Evolutionary conservation across 2,113 vertebrate species (phyloP), one percentile per base, ranked within the genome.

Genomic region (Indicator indicator): DNA sequence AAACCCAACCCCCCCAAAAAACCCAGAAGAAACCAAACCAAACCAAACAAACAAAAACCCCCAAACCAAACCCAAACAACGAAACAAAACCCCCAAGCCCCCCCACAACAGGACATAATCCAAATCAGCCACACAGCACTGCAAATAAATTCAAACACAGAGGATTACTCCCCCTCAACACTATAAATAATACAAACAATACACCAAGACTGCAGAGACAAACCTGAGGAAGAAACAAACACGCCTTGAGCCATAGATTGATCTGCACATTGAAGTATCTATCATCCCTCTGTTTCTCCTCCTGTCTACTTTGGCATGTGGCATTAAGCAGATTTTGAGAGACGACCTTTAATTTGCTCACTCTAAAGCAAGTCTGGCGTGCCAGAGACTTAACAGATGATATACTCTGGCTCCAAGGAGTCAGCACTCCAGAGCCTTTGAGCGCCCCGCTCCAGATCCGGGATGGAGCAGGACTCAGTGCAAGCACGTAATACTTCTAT

Each of bases 381-480:
- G 88, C 93, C 96, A 97, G 90, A 91, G 83, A 90, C 88, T 96
- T 95, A 95, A 46, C 93, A 95, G 94, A 95, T 92, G 93, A 97
- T 91, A 16, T 72, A 55, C 92, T 84, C 71, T 36, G 94, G 96
- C 94, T 97, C 94, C 92, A 75, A 88, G 93, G 86, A 96, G 93
- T 52, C 93, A 96, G 95, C 6, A 1, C 94, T 91, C 23, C 36
- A 0, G 76, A 86, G 94, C 1, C 85, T 93, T 32, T 6, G 65
- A 62, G 88, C 3, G 16, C 65, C 86, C 90, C 80, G 3, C 83
- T 93, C 91, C 91, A 55, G 89, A 71, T 12, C 85, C 0, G 4
- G 93, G 79, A 36, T 12, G 16, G 90, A 83, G 83, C 82, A 10
- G 85, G 76, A 15, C 72, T 88, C 7, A 83, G 79, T 4, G 0